Evolutionary conservation across 2,797 vertebrate species (phyloP).

Genomic region (Pygocentrus nattereri): DNA sequence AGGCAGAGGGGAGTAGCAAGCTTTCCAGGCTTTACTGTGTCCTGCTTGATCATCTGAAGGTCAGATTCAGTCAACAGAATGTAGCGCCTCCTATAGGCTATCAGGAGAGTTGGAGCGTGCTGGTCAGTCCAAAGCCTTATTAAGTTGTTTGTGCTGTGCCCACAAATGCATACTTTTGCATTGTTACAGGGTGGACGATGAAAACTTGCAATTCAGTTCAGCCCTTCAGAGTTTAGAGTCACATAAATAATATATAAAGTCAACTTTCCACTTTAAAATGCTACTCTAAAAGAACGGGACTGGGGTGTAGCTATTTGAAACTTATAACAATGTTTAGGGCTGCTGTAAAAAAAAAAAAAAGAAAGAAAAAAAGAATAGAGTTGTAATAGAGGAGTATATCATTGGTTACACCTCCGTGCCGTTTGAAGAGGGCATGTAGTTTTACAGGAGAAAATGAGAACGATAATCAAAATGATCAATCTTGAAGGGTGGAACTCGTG

Average conservation of each 20-base stretch:
- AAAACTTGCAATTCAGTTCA: too few species aligned
- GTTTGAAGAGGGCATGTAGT: too few species aligned
- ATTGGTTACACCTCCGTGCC: too few species aligned
- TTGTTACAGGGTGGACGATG: too few species aligned
- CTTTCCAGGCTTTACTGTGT: slow-evolving; percentile 26
- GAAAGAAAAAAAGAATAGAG: too few species aligned
- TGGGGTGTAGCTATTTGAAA: too few species aligned
- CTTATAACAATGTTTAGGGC: too few species aligned
- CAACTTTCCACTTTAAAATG: background rate
- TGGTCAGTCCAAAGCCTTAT: background rate
- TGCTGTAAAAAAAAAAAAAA: too few species aligned
- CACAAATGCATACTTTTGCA: background rate
- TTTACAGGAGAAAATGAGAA: too few species aligned
- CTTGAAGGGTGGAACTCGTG: too few species aligned
- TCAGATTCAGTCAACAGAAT: slow-evolving; percentile 25
- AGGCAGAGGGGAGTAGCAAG: slow-evolving; percentile 38
- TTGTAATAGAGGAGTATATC: too few species aligned
- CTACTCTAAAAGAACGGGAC: background rate
- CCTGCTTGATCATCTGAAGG: slow-evolving; percentile 35
- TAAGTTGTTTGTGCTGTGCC: background rate
- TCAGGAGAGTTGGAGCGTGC: background rate
- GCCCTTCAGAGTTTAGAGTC: background rate
- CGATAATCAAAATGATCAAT: too few species aligned
- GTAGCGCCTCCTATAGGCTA: slow-evolving; percentile 12
- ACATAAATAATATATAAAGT: background rate